phyloP scores from a whole-genome alignment of 2,888 invertebrate species.

The Hyppa rectilinea region DNA sequence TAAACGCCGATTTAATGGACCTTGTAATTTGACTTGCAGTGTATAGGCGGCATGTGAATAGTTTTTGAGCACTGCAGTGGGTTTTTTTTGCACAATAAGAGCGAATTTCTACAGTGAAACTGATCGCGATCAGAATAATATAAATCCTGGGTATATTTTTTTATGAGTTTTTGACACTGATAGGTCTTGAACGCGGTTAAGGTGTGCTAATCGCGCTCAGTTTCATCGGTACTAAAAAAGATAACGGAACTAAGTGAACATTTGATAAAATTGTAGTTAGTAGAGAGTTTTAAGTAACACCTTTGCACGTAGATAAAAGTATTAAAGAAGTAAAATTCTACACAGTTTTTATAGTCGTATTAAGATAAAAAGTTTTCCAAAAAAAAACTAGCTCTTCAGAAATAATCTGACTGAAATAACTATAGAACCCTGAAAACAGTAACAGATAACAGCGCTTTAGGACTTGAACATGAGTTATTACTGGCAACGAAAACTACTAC shows the following conservation, averaged over 20 bases:
- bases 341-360: background rate
- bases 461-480: conserved; percentile 6
- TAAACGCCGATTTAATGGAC: conserved; percentile 42
- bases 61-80: conserved; percentile 13
- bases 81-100: background rate
- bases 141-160: too few species aligned
- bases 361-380: background rate
- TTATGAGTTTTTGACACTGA: too few species aligned
- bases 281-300: too few species aligned
- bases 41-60: background rate
- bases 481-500: conserved; percentile 1
- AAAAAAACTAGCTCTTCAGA: background rate
- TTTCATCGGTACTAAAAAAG: too few species aligned
- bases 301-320: background rate
- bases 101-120: too few species aligned
- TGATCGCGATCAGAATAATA: too few species aligned
- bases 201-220: too few species aligned
- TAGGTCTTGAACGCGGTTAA: too few species aligned
- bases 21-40: conserved; percentile 36
- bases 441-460: conserved; percentile 12
- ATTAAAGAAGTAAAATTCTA: background rate
- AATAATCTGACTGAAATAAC: background rate
- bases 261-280: background rate
- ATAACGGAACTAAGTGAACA: too few species aligned
- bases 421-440: background rate